phyloP scores from a whole-genome alignment of 2,888 invertebrate species.

The Zaprionus bogoriensis region DNA sequence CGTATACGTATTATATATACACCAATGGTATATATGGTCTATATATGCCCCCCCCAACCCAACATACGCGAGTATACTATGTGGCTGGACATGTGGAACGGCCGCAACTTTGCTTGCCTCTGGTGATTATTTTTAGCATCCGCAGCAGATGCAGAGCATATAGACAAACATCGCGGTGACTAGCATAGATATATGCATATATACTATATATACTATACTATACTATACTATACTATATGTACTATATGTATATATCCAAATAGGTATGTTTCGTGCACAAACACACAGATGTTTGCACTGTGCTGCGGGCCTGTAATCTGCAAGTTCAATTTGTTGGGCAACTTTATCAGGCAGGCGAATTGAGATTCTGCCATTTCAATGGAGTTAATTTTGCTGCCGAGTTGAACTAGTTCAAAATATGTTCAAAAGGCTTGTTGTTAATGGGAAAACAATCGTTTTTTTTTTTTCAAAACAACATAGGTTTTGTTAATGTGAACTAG shows the following conservation, averaged over 20 bases:
- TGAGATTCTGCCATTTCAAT: neutral
- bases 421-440: no score
- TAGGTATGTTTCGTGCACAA: neutral
- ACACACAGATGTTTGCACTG: neutral
- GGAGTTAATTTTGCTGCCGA: no score
- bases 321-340: neutral
- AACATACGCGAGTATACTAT: neutral
- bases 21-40: neutral
- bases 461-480: no score
- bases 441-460: no score
- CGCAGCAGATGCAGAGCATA: constrained; percentile 47
- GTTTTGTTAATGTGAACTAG: no score
- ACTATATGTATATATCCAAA: neutral
- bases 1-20: no score
- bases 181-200: constrained; percentile 5
- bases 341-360: neutral
- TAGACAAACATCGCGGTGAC: constrained; percentile 8
- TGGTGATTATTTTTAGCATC: constrained; percentile 60
- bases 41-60: neutral
- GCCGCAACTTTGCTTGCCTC: constrained; percentile 28
- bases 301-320: neutral
- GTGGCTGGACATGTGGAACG: constrained; percentile 46
- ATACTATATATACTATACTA: constrained; percentile 1
- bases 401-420: no score
- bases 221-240: no score